Conservation (phyloP, 2,113 vertebrate species). For the Onychostruthus taczanowskii region DNA sequence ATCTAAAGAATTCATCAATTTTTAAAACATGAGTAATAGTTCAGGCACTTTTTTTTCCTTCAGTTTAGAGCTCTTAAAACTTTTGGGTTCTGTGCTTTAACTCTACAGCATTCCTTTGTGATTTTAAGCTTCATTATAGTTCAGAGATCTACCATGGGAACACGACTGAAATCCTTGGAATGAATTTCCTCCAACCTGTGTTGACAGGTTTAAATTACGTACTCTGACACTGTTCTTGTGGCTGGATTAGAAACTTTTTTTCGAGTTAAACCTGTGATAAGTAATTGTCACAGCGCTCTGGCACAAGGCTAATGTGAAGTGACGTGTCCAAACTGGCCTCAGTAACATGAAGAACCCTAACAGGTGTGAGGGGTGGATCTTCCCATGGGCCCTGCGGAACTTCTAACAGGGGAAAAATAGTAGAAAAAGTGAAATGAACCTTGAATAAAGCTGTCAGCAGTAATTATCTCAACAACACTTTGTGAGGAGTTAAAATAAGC, state of each 20-base stretch:
- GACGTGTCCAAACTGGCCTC: constrained; percentile 78
- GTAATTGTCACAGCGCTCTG: constrained; percentile 82
- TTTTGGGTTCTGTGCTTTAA: not conserved
- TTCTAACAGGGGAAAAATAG: constrained; percentile 82
- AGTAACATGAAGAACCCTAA: constrained; percentile 82
- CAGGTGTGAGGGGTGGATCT: constrained; percentile 87
- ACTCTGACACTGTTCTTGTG: constrained; percentile 81
- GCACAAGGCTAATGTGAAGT: constrained; percentile 80
- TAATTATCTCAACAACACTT: constrained; percentile 93
- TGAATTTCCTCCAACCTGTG: constrained; percentile 72
- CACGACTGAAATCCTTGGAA: constrained; percentile 48
- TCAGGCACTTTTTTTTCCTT: not conserved
- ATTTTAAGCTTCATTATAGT: constrained; percentile 41
- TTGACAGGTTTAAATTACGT: constrained; percentile 79
- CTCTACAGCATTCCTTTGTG: constrained; percentile 45
- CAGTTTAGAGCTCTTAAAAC: not conserved
- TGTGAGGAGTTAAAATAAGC: constrained; percentile 79
- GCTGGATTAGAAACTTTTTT: constrained; percentile 80
- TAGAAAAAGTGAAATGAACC: constrained; percentile 88
- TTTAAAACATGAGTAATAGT: not conserved
- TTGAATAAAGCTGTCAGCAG: constrained; percentile 95
- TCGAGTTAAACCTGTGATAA: constrained; percentile 79
- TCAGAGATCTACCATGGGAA: constrained; percentile 64
- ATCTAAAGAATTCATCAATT: not conserved
- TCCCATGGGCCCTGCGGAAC: constrained; percentile 78